Evolutionary conservation across 2,797 vertebrate species (phyloP), one percentile per base, ranked within the genome.

Genomic region (Coranthus polyacanthus): DNA sequence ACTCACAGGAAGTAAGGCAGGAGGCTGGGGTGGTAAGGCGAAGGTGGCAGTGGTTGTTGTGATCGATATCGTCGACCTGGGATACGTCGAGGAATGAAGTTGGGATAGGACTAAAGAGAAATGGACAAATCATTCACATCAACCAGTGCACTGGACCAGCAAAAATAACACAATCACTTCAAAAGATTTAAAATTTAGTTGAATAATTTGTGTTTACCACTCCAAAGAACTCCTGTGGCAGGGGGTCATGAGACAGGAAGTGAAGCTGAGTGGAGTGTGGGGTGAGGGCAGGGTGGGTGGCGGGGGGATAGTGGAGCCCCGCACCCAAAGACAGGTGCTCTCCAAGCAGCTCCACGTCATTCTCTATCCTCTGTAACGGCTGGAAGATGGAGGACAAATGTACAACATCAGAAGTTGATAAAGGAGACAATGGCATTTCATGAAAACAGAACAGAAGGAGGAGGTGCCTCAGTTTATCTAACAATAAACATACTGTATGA

Each of bases 1-100:
- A 96, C 96, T 97, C 94, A 98, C 97, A 98, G 95, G 91, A 99
- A 97, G 83, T 98, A 99, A 91, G 97, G 98, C 89, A 99, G 94
- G 89, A 98, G 94, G 94, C 96, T 98, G 79, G 96, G 96, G 91
- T 98, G 97, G 86, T 98, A 98, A 81, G 97, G 95, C 65, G 97
- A 96, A 72, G 96, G 96, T 76, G 98, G 95, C 81, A 97, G 90
- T 71, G 96, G 94, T 87, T 98, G 97, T 84, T 98, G 98, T 2
- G 97, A 96, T 69, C 96, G 95, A 58, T 97, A 98, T 90, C 98
- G 94, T 78, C 97, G 96, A 73, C 96, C 95, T 45, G 96, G 93
- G 79, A 98, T 94, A 92, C 97, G 95, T 68, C 97, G 96, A 88
- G 97, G 95, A 94, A 99, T 96, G 87, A 99, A 98, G 68, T 97